A percentile compares a stretch with the other conserved stretches of the same genome.
Conservation (phyloP, 2,888 invertebrate genomes). For the Artemia sp. region DNA sequence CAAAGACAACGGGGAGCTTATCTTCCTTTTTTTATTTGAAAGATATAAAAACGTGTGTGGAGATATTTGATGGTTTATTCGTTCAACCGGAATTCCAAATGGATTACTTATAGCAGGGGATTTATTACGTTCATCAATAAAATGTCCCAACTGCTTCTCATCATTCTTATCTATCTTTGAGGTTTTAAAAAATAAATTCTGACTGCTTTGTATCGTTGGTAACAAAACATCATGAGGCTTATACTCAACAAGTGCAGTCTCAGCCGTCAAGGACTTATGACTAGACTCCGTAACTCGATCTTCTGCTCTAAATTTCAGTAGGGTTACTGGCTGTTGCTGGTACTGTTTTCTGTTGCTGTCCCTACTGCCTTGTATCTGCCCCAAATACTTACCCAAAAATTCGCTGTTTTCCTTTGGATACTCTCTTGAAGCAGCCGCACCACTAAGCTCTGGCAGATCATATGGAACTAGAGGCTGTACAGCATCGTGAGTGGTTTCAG, state of each 20-base stretch:
- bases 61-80: too few relatives aligned
- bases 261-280: not conserved
- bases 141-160: not conserved
- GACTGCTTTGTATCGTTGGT: not conserved
- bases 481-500: too few relatives aligned
- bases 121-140: not conserved
- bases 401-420: too few relatives aligned
- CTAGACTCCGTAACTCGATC: not conserved
- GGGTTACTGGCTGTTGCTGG: not conserved
- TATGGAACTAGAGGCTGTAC: too few relatives aligned
- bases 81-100: conserved; percentile 1
- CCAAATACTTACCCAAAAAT: too few relatives aligned
- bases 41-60: too few relatives aligned
- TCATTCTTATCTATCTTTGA: not conserved
- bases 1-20: too few relatives aligned
- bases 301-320: not conserved
- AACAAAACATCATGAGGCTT: not conserved
- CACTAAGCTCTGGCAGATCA: too few relatives aligned
- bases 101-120: not conserved
- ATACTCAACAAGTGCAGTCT: not conserved
- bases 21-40: too few relatives aligned
- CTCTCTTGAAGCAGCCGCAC: too few relatives aligned
- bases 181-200: not conserved
- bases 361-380: too few relatives aligned
- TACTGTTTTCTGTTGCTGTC: too few relatives aligned